phyloP scores from a whole-genome alignment of 1,140 invertebrate species.

The Bombus huntii region DNA sequence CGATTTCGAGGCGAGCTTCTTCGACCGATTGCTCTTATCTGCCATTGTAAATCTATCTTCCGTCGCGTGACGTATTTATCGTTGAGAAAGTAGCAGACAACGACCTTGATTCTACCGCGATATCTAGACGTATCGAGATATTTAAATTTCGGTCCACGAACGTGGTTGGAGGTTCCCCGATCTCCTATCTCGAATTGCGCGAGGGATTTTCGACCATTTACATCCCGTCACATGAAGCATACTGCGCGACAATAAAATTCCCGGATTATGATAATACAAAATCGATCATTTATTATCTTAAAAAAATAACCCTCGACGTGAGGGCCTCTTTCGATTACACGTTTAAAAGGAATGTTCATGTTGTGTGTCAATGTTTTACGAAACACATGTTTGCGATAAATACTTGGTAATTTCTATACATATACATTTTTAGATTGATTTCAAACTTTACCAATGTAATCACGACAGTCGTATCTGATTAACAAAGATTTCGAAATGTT shows the following conservation, averaged over 20 bases:
- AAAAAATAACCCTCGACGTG: background rate
- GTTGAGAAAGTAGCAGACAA: background rate
- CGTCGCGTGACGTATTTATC: background rate
- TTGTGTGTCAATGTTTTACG: too few relatives aligned
- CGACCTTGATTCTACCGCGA: background rate
- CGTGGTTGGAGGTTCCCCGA: too few relatives aligned
- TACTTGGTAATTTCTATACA: background rate
- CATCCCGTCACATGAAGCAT: background rate
- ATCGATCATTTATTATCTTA: background rate
- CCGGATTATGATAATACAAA: background rate
- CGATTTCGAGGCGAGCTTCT: slow-evolving; percentile 37
- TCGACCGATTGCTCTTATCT: slow-evolving; percentile 54
- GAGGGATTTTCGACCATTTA: background rate
- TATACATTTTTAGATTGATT: too few relatives aligned
- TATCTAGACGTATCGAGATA: background rate
- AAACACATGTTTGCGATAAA: background rate
- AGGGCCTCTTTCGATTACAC: too few relatives aligned
- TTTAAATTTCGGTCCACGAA: background rate
- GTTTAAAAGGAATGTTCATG: too few relatives aligned
- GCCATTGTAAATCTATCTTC: slow-evolving; percentile 37
- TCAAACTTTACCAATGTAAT: background rate
- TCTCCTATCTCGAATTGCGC: background rate
- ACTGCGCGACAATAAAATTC: too few relatives aligned
- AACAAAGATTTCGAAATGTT: background rate
- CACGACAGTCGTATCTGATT: background rate